phyloP scores from a whole-genome alignment of 2,113 vertebrate genomes.

The Centropus unirufus region DNA sequence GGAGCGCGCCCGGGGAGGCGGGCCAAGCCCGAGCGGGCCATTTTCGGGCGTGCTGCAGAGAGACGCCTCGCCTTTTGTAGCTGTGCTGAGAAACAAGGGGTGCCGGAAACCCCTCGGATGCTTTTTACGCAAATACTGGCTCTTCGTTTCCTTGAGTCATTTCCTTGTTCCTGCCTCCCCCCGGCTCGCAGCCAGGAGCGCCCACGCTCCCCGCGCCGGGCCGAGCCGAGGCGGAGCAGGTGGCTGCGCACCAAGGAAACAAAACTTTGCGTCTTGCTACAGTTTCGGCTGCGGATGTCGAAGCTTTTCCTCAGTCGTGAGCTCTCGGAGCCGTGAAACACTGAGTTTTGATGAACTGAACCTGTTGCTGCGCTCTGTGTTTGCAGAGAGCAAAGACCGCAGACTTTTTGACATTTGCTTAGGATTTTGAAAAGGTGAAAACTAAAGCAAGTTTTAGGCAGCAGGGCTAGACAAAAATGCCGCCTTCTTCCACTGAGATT shows the following conservation, averaged over 20 bases:
- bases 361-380: neutral
- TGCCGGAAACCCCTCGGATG: neutral
- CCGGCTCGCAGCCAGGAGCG: neutral
- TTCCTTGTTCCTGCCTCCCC: neutral
- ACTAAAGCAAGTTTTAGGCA: neutral
- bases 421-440: neutral
- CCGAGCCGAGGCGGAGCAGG: accelerated
- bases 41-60: accelerated
- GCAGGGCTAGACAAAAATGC: neutral
- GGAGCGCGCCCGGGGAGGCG: accelerated
- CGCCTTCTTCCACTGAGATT: neutral
- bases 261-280: accelerated
- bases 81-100: neutral
- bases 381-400: neutral
- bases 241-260: accelerated
- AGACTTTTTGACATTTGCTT: neutral
- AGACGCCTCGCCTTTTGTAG: neutral
- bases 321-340: neutral
- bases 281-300: accelerated
- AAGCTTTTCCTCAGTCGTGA: neutral
- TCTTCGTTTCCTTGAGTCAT: neutral
- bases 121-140: neutral
- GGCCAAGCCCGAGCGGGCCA: accelerated
- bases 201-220: accelerated
- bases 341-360: neutral